phyloP scores from a whole-genome alignment of 2,888 invertebrate species.

The Caenorhabditis afra region DNA sequence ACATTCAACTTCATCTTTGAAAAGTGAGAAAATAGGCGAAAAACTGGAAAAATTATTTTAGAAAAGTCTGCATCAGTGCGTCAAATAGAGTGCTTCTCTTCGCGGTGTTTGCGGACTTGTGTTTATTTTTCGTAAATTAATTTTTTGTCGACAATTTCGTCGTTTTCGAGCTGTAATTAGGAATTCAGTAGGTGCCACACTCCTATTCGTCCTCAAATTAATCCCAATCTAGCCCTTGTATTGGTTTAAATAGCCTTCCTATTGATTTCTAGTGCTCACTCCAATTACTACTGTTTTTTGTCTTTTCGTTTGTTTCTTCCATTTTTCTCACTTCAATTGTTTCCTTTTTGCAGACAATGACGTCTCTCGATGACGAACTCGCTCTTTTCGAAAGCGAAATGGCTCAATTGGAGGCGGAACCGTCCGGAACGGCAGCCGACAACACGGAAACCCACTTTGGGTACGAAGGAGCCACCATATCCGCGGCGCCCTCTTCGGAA shows the following conservation, averaged over 20 bases:
- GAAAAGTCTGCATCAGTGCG: slow-evolving; percentile 13
- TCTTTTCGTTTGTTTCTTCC: background rate
- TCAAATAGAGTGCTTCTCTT: background rate
- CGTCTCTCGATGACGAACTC: slow-evolving; percentile 69
- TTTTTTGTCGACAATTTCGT: background rate
- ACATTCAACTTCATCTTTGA: background rate
- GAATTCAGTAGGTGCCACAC: too few species aligned
- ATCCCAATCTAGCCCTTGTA: too few species aligned
- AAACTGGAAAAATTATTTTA: background rate
- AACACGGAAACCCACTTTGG: slow-evolving; percentile 34
- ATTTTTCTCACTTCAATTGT: background rate
- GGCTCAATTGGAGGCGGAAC: slow-evolving; percentile 53
- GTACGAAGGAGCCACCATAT: slow-evolving; percentile 51
- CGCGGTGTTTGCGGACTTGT: slow-evolving; percentile 41
- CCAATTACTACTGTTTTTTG: background rate
- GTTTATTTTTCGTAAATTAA: slow-evolving; percentile 4
- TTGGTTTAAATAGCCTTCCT: too few species aligned
- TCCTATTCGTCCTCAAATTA: too few species aligned
- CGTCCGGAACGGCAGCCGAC: background rate
- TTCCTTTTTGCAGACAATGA: slow-evolving; percentile 28
- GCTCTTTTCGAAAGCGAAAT: slow-evolving; percentile 71
- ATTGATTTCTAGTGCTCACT: too few species aligned
- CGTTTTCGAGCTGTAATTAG: too few species aligned
- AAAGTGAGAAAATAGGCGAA: background rate
- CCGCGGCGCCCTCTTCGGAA: slow-evolving; percentile 43